These are phyloP conservation scores for Coregonus suidteri DNA, from an alignment of 2,797 vertebrate genomes.

Conservation along the genomic window DNA sequence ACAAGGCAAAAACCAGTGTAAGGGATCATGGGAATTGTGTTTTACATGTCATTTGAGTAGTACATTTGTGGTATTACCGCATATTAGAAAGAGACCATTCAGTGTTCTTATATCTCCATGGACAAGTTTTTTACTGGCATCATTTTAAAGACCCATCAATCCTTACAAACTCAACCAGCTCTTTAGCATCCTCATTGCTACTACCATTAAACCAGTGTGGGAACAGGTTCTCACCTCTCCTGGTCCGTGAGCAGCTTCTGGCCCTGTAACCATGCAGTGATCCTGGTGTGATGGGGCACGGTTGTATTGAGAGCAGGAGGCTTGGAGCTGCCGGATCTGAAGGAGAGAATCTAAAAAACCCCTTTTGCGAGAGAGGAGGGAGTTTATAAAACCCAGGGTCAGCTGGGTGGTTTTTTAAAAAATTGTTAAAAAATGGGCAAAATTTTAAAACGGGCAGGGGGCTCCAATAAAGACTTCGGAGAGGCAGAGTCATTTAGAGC, in stretches of 20 bases:
- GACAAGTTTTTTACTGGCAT: not conserved
- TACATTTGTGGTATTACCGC: too few species aligned
- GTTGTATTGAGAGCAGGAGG: constrained; percentile 74
- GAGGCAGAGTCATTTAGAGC: too few species aligned
- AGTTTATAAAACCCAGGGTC: too few species aligned
- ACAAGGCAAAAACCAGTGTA: too few species aligned
- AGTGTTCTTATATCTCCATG: constrained; percentile 15
- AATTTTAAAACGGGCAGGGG: too few species aligned
- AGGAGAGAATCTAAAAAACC: too few species aligned
- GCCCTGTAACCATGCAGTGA: constrained; percentile 73
- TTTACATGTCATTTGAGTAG: too few species aligned
- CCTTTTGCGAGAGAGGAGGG: too few species aligned
- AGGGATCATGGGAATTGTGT: too few species aligned
- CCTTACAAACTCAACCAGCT: not conserved
- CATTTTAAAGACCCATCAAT: not conserved
- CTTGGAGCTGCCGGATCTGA: constrained; percentile 79
- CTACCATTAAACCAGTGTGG: not conserved
- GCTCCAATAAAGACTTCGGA: too few species aligned
- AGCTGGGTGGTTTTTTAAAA: too few species aligned
- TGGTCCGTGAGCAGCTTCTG: constrained; percentile 79
- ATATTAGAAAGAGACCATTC: not conserved
- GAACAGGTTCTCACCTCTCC: constrained; percentile 76
- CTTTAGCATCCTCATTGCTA: not conserved
- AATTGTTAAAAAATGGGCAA: too few species aligned
- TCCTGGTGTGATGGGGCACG: constrained; percentile 65